Evolutionary conservation across 2,113 vertebrate genomes (phyloP), one percentile per base, ranked within the genome.

Genomic region (Hydrochoerus hydrochaeris): DNA sequence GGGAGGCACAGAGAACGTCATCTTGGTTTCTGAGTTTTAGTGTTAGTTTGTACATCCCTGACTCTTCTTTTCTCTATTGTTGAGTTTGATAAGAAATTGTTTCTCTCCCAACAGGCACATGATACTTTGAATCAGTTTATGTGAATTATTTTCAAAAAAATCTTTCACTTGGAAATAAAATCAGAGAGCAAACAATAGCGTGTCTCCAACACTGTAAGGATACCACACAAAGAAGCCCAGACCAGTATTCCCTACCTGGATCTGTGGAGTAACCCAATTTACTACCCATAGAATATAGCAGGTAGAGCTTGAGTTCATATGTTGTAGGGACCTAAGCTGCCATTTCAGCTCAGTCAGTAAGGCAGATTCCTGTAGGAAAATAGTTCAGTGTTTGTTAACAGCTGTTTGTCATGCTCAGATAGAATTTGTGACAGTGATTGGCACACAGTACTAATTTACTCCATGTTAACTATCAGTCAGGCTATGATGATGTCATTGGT

Each of bases 251-350:
- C 30, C 35, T 35, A 17, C 54, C 1, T 2, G 12, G 3, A 6
- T 80, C 24, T 71, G 1, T 62, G 22, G 0, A n/a, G 19, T n/a
- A 11, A 12, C 13, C 7, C 28, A 2, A 22, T 87, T 65, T 16
- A 16, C 11, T 60, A 7, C 35, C 16, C 4, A 49, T 13, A n/a
- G 24, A 38, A 81, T 14, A 32, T 22, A 4, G 4, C 8, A 38
- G 8, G 13, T 7, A 8, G 22, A 54, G 6, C 19, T 32, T 35
- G 30, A 49, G 11, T 49, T 54, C 4, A 35, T 4, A 12, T 28
- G 0, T 3, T 71, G 1, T 77, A 16, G 2, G n/a, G 41, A 71
- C 22, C 35, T 30, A 3, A 5, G 2, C 38, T 57, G 58, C 1
- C 8, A 41, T n/a, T 22, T 78, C 19, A 80, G 77, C 11, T 41